Evolutionary conservation across 2,888 invertebrate genomes (phyloP).

Genomic region (Nephrotoma flavescens): DNA sequence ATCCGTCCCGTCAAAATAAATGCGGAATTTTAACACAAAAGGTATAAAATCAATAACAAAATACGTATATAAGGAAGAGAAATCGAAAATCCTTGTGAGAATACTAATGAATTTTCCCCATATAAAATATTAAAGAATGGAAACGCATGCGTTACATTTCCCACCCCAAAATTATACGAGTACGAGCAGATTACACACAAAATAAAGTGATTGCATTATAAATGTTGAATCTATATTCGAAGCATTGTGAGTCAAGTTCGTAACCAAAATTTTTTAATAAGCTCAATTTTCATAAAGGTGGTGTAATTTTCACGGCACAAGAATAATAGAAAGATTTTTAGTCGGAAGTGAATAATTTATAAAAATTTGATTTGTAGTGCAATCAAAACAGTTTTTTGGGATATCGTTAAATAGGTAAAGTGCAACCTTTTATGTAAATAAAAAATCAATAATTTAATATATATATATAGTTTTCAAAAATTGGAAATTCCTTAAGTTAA

Average conservation of each 20-base stretch:
- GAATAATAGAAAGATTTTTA: not conserved
- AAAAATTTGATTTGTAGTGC: not conserved
- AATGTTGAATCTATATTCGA: not conserved
- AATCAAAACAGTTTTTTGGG: not conserved
- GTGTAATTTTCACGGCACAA: not conserved
- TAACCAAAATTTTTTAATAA: not conserved
- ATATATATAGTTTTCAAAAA: not conserved
- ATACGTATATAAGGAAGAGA: not conserved
- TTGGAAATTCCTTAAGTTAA: not conserved
- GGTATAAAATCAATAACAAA: not conserved
- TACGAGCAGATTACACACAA: not conserved
- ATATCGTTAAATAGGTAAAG: not conserved
- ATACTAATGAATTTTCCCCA: not conserved
- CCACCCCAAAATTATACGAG: not conserved
- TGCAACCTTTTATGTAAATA: not conserved
- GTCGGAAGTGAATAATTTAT: not conserved
- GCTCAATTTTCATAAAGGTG: not conserved
- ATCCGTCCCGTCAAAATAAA: not conserved
- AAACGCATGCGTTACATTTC: not conserved
- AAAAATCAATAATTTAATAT: not conserved
- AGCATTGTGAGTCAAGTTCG: not conserved
- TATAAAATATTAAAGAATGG: not conserved
- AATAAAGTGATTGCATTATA: not conserved
- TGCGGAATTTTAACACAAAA: not conserved
- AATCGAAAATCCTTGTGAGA: not conserved